Evolutionary conservation across 53 echinoderm and acorn worm species (phyloP).

Genomic region (Temnopleurus reevesii): DNA sequence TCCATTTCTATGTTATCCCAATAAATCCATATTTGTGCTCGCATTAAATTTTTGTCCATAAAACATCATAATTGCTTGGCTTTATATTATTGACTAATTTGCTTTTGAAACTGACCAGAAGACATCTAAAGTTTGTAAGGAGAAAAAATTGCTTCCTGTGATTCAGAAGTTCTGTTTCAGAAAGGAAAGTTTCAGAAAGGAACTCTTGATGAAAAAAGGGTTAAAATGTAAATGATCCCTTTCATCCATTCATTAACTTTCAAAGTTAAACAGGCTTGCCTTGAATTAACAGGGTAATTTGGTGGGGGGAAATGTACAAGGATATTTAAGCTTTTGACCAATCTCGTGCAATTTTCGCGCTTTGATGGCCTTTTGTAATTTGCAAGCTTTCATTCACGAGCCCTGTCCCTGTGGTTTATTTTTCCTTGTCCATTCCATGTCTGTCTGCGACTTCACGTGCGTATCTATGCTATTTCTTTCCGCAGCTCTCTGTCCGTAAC

Average conservation of each 20-base stretch:
- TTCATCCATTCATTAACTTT: conserved; percentile 47
- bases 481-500: neutral
- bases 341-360: neutral
- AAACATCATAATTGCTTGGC: neutral
- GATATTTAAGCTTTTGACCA: neutral
- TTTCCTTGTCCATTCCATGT: too few relatives aligned
- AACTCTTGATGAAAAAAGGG: neutral
- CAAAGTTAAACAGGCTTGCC: neutral
- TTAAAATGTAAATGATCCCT: neutral
- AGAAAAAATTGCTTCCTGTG: conserved; percentile 4
- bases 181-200: too few relatives aligned
- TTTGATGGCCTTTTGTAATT: neutral
- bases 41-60: neutral
- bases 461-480: too few relatives aligned
- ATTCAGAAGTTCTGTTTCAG: neutral
- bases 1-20: neutral
- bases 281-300: conserved; percentile 30
- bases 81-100: neutral
- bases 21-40: neutral
- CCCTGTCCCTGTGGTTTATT: neutral
- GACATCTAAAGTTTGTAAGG: neutral
- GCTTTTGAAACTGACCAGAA: neutral
- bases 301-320: conserved; percentile 34
- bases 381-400: neutral
- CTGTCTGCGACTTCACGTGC: neutral